Evolutionary conservation across 1,140 invertebrate species (phyloP), one percentile per base, ranked within the genome.

Genomic region (Musca vetustissima): DNA sequence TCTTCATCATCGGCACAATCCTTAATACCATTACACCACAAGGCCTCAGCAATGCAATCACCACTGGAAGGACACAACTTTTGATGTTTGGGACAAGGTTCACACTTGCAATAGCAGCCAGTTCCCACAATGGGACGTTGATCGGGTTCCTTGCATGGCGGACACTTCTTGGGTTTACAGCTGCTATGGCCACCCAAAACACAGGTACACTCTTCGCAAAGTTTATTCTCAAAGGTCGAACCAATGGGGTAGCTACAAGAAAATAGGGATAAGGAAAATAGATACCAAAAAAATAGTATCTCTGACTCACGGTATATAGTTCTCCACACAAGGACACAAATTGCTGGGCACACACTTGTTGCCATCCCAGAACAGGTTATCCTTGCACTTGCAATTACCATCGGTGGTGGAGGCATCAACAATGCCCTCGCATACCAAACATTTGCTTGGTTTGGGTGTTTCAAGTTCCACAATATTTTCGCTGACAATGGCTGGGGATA

Each of bases 1-100:
- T 84, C 80, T 82, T 96, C 94, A 83, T 96, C 94, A 82, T 94
- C 92, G 2, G 89, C 88, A 79, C 94, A 96, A 76, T 96, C 90
- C 71, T 89, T 85, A 0, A 94, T 82, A 0, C 93, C 93, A 78
- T 96, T 89, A 82, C 94, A 96, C 91, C 92, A 93, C 1, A 85
- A 82, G 1, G 85, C 83, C 67, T 87, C 84, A 1, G 89, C 84
- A 8, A 96, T 88, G 74, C 94, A 96, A 55, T 90, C 83, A 49
- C 90, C 88, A 74, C 88, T 92, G 0, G 90, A 91, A 0, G 89
- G 89, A 75, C 94, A 96, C 19, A 92, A 83, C 53, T 83, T 84
- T 13, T 88, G 88, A 17, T 86, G 86, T 13, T 75, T 71, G 8
- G 87, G 85, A 74, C 94, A 96, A 0, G 88, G 87, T 73, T 89